These are phyloP conservation scores for Synchiropus splendidus DNA, from an alignment of 2,113 vertebrate genomes.

Conservation along the genomic window DNA sequence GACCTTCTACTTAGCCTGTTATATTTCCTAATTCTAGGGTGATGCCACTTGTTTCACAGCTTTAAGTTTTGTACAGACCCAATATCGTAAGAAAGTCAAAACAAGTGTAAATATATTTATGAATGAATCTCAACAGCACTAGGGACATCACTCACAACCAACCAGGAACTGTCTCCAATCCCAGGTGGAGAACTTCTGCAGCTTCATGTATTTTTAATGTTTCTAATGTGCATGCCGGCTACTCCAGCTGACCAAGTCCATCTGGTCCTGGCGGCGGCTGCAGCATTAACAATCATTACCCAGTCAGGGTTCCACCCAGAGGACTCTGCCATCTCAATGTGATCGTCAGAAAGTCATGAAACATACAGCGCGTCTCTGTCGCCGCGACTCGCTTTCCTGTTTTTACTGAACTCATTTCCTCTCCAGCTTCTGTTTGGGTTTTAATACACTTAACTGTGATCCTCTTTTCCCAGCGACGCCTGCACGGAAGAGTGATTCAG, in stretches of 20 bases:
- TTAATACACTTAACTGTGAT: slow-evolving; percentile 10
- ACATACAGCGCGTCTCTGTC: slow-evolving; percentile 8
- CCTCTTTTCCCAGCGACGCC: not conserved
- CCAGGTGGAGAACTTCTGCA: slow-evolving; percentile 39
- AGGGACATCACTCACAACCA: not conserved
- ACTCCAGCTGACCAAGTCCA: slow-evolving; percentile 23
- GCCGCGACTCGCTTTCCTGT: slow-evolving; percentile 1
- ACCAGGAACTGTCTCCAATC: not conserved
- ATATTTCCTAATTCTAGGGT: no score
- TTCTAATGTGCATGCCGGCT: no score
- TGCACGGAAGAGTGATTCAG: not conserved
- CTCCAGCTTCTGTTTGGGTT: slow-evolving; percentile 9
- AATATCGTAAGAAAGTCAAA: no score
- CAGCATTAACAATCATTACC: no score
- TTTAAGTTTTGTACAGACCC: no score
- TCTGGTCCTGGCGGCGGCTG: slow-evolving; percentile 1
- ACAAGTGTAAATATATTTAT: no score
- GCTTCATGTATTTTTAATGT: slow-evolving; percentile 57
- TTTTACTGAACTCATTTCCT: slow-evolving; percentile 35
- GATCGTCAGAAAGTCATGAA: not conserved
- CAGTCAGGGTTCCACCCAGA: slow-evolving; percentile 7
- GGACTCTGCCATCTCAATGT: slow-evolving; percentile 4
- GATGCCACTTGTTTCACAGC: no score
- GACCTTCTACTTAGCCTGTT: no score
- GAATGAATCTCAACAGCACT: no score